Evolutionary conservation across 1,140 invertebrate genomes (phyloP), one percentile per base, ranked within the genome.

Genomic region (Papilio dardanus): DNA sequence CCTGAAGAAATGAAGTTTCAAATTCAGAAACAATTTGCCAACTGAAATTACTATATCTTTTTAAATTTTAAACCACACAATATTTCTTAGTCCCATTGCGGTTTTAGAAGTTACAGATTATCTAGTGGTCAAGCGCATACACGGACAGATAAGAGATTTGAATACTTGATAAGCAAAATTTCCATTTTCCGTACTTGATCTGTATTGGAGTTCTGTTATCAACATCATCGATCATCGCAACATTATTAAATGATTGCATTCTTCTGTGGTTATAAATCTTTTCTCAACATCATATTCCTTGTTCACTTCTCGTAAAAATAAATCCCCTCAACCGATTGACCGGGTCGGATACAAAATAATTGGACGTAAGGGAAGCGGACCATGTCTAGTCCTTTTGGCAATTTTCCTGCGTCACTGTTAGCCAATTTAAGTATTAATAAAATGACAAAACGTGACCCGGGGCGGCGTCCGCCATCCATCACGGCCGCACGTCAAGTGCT

Each of bases 351-450:
- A 40, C 67, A 69, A 69, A 69, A 40, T 68, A 40, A 68, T 68
- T 28, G 33, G 67, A 37, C 31, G 31, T 24, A 37, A 69, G 19
- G 40, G 19, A 69, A 40, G 67, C 67, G 67, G 19, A 40, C 33
- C 19, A 69, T 21, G 33, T 54, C 71, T 73, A 73, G 71, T 73
- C 42, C 71, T 54, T 79, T 84, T 80, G 68, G 71, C 75, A 79
- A 88, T 92, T 90, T 82, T 79, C 76, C 79, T 80, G 76, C 90
- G 89, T 93, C 90, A 93, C 86, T 79, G 85, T 83, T 83, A 82
- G 86, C 90, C 90, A 93, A 93, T 93, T 92, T 93, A 91, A 87
- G 91, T 90, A 93, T 91, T 93, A 93, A 92, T 92, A 93, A 91
- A 92, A 92, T 90, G 90, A 93, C 91, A 91, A 92, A 91, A 92